Evolutionary conservation across 2,888 invertebrate genomes (phyloP), one percentile per base, ranked within the genome.

Genomic region (Pantelozetes paolii): DNA sequence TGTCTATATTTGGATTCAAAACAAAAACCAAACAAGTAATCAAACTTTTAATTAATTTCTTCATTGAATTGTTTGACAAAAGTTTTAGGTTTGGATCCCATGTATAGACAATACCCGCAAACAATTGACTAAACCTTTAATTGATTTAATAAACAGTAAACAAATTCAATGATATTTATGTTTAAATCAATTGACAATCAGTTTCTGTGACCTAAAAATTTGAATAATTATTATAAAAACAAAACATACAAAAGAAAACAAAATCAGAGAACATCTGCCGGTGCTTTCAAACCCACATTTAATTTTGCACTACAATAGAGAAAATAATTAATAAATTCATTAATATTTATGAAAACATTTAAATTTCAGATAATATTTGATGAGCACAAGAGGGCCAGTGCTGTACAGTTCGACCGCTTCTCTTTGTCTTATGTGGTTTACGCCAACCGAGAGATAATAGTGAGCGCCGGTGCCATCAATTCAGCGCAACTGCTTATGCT

Each of bases 401-500:
- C 93, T 0, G 89, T 94, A 0, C 90, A 92, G 80, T 91, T 92
- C 79, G 83, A 90, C 2, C 86, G 90, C 62, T 88, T 90, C 71
- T 88, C 88, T 70, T 88, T 88, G 82, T 81, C 89, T 0, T 87
- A 89, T 79, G 86, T 89, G 70, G 87, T 92, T 1, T 84, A 89
- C 75, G 92, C 93, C 0, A 86, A 86, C 42, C 92, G 90, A 81
- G 94, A 94, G 82, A 90, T 98, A 0, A 90, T 98, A 70, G 81
- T 98, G 1, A 91, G 92, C 0, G 94, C 90, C 0, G 98, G 98
- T 0, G 87, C 96, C 0, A 87, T 99, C 0, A 96, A 95, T 81
- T 91, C 95, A 0, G 94, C 98, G 0, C 97, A 99, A 81, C 80
- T 98, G 1, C 83, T 98, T 50, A 93, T 97, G 93, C 82, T 98